Conservation (phyloP, 2,797 vertebrate species). For the Myotis vivesi region DNA sequence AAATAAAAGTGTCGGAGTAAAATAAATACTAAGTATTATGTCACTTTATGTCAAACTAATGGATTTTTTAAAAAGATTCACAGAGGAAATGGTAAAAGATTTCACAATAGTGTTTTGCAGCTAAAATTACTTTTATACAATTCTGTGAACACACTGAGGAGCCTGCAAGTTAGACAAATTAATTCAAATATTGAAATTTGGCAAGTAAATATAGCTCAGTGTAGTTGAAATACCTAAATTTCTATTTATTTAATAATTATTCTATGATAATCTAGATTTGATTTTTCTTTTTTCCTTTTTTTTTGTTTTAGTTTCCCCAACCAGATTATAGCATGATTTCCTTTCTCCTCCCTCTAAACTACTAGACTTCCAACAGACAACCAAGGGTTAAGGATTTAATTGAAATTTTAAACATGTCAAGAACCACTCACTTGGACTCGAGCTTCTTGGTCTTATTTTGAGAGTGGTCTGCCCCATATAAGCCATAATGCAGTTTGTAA, state of each 20-base stretch:
- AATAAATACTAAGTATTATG: neutral
- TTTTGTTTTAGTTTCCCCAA: neutral
- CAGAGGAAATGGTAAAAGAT: neutral
- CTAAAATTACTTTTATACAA: neutral
- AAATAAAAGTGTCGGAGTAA: neutral
- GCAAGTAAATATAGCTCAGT: neutral
- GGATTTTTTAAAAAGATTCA: neutral
- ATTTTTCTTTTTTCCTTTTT: neutral
- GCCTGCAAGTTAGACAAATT: neutral
- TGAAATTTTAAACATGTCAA: slow-evolving; percentile 60
- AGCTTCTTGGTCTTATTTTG: slow-evolving; percentile 52
- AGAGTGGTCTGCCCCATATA: slow-evolving; percentile 65
- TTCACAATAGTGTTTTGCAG: neutral
- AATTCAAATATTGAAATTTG: slow-evolving; percentile 19
- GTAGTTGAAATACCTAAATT: neutral
- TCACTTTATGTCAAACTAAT: neutral
- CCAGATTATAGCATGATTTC: neutral
- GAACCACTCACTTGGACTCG: neutral
- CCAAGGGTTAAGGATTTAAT: slow-evolving; percentile 54
- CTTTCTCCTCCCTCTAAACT: neutral
- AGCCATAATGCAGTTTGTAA: slow-evolving; percentile 66
- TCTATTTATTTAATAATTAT: slow-evolving; percentile 23
- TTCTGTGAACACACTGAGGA: neutral
- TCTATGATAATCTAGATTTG: neutral
- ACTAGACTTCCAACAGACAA: neutral